Base-by-base conservation (phyloP, 2,888 invertebrate genomes). In the Agrotis ipsilon region DNA sequence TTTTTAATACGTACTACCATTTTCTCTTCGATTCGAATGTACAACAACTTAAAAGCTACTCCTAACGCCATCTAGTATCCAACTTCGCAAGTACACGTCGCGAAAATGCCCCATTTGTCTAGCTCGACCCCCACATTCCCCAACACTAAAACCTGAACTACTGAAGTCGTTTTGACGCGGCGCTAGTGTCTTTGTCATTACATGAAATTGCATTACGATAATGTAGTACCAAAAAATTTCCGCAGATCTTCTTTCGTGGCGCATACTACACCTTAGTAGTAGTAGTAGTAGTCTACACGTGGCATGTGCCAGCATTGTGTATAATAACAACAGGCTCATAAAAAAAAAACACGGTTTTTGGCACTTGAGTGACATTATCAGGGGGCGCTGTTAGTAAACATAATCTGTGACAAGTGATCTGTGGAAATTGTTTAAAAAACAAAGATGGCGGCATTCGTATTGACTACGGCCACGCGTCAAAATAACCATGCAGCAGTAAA, bases 281-380 rank as follows among this genome's bases (percentile, higher is more conserved):
- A 51, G 55, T 24, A n/a, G n/a, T n/a, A n/a, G n/a, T n/a, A n/a
- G n/a, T 16, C 14, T 52, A 49, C 65, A 81, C 67, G 64, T 64
- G 81, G 66, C 71, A 81, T 76, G 59, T 82, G 68, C 78, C 65
- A 62, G 51, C 62, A 66, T 61, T 72, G 67, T 78, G 55, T 69
- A 61, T 55, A 67, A 61, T 55, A 67, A 68, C 52, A 70, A 72
- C 62, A 21, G 19, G 58, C 14, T n/a, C n/a, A 11, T 27, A 5
- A 27, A 5, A 18, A 4, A 11, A 55, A 13, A 2, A n/a, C 32
- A 55, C n/a, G 55, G 5, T 32, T 55, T 55, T 55, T n/a, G 13
- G 13, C n/a, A 13, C n/a, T 55, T n/a, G 0, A 11, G 27, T 32
- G 32, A 54, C 21, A 52, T 1, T 13, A 13, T 32, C 6, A 3